Conservation (phyloP, 2,113 vertebrate species). For the Candoia aspera region DNA sequence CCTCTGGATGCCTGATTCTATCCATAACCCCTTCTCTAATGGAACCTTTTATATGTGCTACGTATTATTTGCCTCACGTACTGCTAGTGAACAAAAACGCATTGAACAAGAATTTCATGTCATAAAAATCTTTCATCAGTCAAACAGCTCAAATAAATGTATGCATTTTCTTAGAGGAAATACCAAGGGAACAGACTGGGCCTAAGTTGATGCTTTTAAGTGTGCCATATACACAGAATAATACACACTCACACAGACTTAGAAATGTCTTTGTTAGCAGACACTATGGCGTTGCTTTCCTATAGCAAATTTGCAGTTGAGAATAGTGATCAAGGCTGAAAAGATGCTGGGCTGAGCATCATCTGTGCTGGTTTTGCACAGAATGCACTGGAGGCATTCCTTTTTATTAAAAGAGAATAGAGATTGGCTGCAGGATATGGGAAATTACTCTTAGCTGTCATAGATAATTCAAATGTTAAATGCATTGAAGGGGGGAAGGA, state of each 20-base stretch:
- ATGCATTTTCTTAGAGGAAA: conserved; percentile 33
- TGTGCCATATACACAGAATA: not conserved
- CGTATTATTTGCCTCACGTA: conserved; percentile 24
- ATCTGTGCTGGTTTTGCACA: not conserved
- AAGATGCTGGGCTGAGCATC: not conserved
- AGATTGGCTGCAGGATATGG: not conserved
- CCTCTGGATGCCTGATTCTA: conserved; percentile 21
- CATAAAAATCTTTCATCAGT: conserved; percentile 45
- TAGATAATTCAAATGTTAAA: conserved; percentile 15
- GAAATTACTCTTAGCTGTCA: conserved; percentile 21
- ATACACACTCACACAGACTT: not conserved
- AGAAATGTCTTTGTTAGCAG: conserved; percentile 15
- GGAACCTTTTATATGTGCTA: conserved; percentile 24
- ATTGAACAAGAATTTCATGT: conserved; percentile 39
- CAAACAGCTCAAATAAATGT: conserved; percentile 28
- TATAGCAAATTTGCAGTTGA: conserved; percentile 11
- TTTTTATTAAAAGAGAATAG: not conserved
- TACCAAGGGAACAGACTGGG: conserved; percentile 28
- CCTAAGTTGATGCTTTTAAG: conserved; percentile 19
- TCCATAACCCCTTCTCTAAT: conserved; percentile 27
- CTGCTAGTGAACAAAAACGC: conserved; percentile 27
- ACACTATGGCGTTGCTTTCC: conserved; percentile 7
- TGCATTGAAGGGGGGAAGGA: not conserved
- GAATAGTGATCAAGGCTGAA: conserved; percentile 9
- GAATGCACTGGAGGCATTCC: not conserved